Percentiles rank a stretch among this genome's conserved stretches.
Evolutionary conservation across 2,797 vertebrate genomes (phyloP).

Genomic region (Florisuga fusca): DNA sequence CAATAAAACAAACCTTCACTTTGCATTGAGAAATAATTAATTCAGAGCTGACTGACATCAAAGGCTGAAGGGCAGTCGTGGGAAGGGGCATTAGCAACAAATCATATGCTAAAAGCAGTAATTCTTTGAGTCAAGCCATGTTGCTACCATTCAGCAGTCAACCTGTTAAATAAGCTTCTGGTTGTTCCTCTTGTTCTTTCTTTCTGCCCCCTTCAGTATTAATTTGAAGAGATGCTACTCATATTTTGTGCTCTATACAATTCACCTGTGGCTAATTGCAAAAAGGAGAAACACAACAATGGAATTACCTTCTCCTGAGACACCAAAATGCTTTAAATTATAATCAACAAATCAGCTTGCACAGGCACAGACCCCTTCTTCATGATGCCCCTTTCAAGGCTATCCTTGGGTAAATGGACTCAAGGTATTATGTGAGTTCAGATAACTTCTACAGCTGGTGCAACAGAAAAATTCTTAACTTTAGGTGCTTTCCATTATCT

Average conservation of each 20-base stretch:
- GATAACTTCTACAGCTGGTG: neutral
- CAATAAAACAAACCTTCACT: constrained; percentile 10
- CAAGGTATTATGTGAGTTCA: neutral
- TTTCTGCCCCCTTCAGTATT: constrained; percentile 39
- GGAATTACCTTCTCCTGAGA: neutral
- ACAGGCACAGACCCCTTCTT: neutral
- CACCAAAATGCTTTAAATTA: neutral
- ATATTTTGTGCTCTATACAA: neutral
- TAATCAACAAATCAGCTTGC: neutral
- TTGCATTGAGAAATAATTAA: constrained; percentile 45
- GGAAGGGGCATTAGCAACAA: constrained; percentile 57
- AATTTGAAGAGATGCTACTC: constrained; percentile 30
- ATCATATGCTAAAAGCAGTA: constrained; percentile 62
- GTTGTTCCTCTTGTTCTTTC: constrained; percentile 48
- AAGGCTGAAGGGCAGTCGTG: constrained; percentile 52
- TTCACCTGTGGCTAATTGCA: neutral
- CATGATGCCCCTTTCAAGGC: neutral
- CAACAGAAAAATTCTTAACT: neutral
- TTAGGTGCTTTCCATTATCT: neutral
- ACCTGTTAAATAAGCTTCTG: constrained; percentile 42
- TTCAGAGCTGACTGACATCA: constrained; percentile 66
- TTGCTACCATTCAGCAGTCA: constrained; percentile 37
- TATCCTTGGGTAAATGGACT: neutral
- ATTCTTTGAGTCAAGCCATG: constrained; percentile 34
- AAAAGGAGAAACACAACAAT: neutral